Percentiles rank a stretch among this genome's conserved stretches.
Conservation (phyloP, 2,797 vertebrate genomes). For the Pitangus sulphuratus region DNA sequence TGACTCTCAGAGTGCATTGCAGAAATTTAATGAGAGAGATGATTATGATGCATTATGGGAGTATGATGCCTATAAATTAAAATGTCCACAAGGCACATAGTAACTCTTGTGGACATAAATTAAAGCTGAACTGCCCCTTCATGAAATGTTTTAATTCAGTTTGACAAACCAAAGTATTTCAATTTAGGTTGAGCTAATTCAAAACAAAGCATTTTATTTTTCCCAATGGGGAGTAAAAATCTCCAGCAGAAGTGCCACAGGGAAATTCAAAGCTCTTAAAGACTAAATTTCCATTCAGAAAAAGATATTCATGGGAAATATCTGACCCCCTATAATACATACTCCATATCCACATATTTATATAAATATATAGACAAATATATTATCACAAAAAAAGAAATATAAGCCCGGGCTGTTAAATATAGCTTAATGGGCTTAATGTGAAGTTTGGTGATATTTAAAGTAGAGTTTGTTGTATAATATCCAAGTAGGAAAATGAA, state of each 20-base stretch:
- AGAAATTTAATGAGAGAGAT: constrained; percentile 30
- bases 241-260: constrained; percentile 29
- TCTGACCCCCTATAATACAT: constrained; percentile 44
- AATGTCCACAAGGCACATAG: constrained; percentile 5
- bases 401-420: not conserved
- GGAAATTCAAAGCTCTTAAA: constrained; percentile 28
- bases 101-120: constrained; percentile 33
- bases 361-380: not conserved
- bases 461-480: not conserved
- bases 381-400: not conserved
- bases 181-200: constrained; percentile 51
- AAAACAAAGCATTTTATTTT: constrained; percentile 66
- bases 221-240: constrained; percentile 42
- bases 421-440: not conserved
- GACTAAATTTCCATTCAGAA: constrained; percentile 50
- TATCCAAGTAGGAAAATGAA: not conserved
- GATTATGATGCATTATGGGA: constrained; percentile 42
- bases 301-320: constrained; percentile 60
- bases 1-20: constrained; percentile 17
- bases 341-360: not conserved
- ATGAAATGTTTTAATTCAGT: constrained; percentile 52
- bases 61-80: constrained; percentile 46
- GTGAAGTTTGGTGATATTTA: not conserved
- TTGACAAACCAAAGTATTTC: constrained; percentile 58
- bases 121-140: not conserved